Base-by-base conservation (phyloP, 2,888 invertebrate species). In the Drosophila kanekoi region DNA sequence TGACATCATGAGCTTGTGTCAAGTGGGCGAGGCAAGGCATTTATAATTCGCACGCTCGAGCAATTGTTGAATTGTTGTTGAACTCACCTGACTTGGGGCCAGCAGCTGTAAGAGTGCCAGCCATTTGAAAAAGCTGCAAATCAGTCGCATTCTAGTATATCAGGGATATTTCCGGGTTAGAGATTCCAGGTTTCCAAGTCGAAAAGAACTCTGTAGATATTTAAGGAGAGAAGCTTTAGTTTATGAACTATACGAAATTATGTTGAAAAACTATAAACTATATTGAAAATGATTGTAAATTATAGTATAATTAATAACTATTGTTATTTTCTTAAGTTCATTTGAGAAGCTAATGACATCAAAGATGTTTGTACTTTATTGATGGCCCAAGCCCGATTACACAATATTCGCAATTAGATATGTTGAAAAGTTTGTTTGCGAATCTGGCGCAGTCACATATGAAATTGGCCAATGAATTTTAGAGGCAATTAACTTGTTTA, bases 11-110 rank as follows among this genome's bases (percentile, higher is more conserved):
- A 44, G 2, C 53, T 49, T 40, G 57, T 75, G 71, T 62, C 71
- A 82, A 82, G 87, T 89, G 87, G 84, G 89, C 41, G 62, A 51
- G 73, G 48, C 40, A 49, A 37, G 43, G 37, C 38, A 41, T 20
- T 41, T 49, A 57, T 16, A 14, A 28, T 28, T 28, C 28, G 28
- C 28, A 28, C 28, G 28, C 28, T 28, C 28, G 28, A 28, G 28
- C 28, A 28, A 6, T 38, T 43, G 20, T 16, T 28, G 20, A 28
- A 38, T 20, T 18, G 40, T 20, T 18, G 40, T 53, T 54, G 14
- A 67, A 80, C 91, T 90, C 86, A 90, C 90, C 91, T 90, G 87
- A 88, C 84, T 70, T 58, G 79, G 72, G 40, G 66, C 64, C 66
- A 89, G 64, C 69, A 91, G 81, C 72, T 90, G 90, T 65, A 89